phyloP scores from a whole-genome alignment of 2,888 invertebrate genomes.

The Diarsia rubi region DNA sequence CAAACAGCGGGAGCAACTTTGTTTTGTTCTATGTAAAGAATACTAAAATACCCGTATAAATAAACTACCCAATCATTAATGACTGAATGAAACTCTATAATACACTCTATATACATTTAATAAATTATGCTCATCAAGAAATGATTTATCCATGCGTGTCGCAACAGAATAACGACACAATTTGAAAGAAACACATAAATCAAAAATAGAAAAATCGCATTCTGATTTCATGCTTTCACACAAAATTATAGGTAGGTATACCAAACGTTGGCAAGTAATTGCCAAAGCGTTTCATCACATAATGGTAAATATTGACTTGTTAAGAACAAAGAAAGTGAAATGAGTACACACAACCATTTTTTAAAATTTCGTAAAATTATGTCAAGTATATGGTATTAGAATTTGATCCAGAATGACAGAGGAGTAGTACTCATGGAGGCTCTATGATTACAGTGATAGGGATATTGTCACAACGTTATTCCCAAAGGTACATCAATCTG shows the following conservation, averaged over 20 bases:
- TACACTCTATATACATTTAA: neutral
- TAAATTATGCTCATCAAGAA: neutral
- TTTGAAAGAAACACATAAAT: slow-evolving; percentile 1
- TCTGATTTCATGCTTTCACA: slow-evolving; percentile 34
- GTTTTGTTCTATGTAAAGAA: too few relatives aligned
- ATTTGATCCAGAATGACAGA: neutral
- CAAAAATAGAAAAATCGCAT: neutral
- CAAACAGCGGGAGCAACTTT: too few relatives aligned
- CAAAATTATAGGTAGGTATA: slow-evolving; percentile 5
- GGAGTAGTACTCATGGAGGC: neutral
- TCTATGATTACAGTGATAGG: neutral
- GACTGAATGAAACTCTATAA: too few relatives aligned
- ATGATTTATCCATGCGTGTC: neutral
- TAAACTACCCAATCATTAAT: too few relatives aligned
- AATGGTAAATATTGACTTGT: slow-evolving; percentile 25
- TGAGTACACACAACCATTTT: neutral
- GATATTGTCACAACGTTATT: neutral
- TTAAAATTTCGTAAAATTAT: neutral
- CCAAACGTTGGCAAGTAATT: slow-evolving; percentile 33
- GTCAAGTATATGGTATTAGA: neutral
- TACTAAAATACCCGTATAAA: too few relatives aligned
- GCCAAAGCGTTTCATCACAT: slow-evolving; percentile 37
- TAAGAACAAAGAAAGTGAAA: slow-evolving; percentile 31
- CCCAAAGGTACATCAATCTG: neutral
- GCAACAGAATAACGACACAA: neutral